These are phyloP conservation scores for Lagopus leucura DNA, from an alignment of 2,113 vertebrate species.

Conservation along the genomic window DNA sequence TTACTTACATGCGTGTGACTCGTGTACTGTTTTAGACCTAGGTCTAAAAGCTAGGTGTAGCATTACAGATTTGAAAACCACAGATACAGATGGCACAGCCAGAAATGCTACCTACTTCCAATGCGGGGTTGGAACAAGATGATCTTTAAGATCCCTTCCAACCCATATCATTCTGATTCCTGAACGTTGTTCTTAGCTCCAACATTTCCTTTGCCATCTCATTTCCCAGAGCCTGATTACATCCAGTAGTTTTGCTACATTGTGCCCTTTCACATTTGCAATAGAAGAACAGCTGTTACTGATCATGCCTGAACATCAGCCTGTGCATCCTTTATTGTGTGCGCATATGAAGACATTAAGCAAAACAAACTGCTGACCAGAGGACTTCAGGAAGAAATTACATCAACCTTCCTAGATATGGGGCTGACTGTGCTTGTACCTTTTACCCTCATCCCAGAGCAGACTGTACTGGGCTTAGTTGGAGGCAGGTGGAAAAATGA, in stretches of 20 bases:
- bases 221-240: neutral
- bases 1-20: fast-evolving
- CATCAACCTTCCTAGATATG: neutral
- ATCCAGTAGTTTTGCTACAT: neutral
- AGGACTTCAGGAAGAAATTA: neutral
- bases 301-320: neutral
- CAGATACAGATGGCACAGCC: neutral
- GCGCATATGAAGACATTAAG: fast-evolving
- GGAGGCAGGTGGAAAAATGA: neutral
- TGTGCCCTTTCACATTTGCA: neutral
- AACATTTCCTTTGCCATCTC: neutral
- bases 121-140: neutral
- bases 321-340: neutral
- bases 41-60: neutral
- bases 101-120: neutral
- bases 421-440: neutral
- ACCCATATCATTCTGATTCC: neutral
- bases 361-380: neutral
- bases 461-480: neutral
- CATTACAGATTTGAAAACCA: neutral
- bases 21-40: neutral
- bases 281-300: fast-evolving
- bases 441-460: neutral
- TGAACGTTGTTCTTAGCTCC: neutral
- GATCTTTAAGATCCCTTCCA: neutral